phyloP scores from a whole-genome alignment of 2,113 vertebrate genomes.

The Arenaria interpres region DNA sequence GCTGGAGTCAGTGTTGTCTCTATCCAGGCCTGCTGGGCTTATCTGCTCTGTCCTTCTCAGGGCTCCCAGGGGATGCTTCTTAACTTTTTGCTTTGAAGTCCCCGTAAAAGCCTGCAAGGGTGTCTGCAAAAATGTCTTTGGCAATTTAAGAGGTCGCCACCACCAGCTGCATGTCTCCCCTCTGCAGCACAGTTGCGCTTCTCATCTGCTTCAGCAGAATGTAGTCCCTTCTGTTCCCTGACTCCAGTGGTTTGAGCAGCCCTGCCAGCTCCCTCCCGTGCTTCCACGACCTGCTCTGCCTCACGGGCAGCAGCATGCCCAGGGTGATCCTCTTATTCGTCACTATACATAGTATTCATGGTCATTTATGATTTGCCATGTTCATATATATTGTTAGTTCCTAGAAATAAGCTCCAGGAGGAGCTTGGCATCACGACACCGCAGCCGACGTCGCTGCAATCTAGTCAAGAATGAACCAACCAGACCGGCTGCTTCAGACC shows the following conservation, averaged over 20 bases:
- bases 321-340: not conserved
- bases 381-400: not conserved
- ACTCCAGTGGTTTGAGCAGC: accelerated
- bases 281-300: not conserved
- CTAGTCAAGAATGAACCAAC: not conserved
- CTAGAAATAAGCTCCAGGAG: not conserved
- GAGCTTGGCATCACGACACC: accelerated
- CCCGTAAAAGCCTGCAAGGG: not conserved
- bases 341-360: not conserved
- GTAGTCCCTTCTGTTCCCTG: not conserved
- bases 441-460: accelerated
- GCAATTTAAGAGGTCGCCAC: not conserved
- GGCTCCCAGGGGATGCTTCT: not conserved
- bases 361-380: not conserved
- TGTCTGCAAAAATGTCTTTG: not conserved
- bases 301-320: accelerated
- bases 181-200: not conserved
- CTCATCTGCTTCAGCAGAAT: not conserved
- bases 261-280: not conserved
- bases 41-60: not conserved
- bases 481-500: accelerated
- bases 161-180: not conserved
- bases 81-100: accelerated
- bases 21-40: not conserved
- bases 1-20: not conserved